Conservation (phyloP, 2,888 invertebrate genomes). For the Philereme transversata region DNA sequence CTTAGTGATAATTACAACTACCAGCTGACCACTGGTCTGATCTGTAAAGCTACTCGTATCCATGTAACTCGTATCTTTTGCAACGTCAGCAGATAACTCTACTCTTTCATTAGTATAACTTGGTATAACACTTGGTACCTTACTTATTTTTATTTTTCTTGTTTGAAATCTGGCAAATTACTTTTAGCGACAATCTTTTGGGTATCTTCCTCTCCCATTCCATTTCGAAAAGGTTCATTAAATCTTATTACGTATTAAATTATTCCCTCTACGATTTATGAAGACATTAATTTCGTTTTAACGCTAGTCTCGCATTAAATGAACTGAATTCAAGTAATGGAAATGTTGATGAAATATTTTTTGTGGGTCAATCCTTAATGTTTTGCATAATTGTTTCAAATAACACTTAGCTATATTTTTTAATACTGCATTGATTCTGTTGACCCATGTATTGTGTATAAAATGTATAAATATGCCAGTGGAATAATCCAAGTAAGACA, state of each 20-base stretch:
- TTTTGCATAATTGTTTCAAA: background rate
- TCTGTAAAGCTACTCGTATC: too few relatives aligned
- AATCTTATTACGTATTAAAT: constrained; percentile 47
- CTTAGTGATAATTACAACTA: too few relatives aligned
- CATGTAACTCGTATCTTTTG: too few relatives aligned
- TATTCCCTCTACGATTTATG: constrained; percentile 45
- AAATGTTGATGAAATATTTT: constrained; percentile 11
- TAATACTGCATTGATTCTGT: constrained; percentile 8
- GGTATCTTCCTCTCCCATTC: constrained; percentile 32
- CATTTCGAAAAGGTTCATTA: constrained; percentile 43
- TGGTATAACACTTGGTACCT: background rate
- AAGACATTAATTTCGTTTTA: constrained; percentile 40
- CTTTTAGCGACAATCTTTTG: background rate
- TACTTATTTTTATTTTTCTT: background rate
- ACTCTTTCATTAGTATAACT: background rate
- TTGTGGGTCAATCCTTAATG: constrained; percentile 4
- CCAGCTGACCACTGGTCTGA: too few relatives aligned
- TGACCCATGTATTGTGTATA: background rate
- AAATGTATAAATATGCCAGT: constrained; percentile 6
- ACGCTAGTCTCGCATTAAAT: constrained; percentile 40
- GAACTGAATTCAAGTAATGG: constrained; percentile 32
- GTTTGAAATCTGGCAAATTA: background rate
- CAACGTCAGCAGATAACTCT: too few relatives aligned
- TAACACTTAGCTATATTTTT: background rate
- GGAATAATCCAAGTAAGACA: constrained; percentile 33